A percentile compares a stretch with the other conserved stretches of the same genome.
Conservation (phyloP, 2,113 vertebrate species). For the Pteropus alecto region DNA sequence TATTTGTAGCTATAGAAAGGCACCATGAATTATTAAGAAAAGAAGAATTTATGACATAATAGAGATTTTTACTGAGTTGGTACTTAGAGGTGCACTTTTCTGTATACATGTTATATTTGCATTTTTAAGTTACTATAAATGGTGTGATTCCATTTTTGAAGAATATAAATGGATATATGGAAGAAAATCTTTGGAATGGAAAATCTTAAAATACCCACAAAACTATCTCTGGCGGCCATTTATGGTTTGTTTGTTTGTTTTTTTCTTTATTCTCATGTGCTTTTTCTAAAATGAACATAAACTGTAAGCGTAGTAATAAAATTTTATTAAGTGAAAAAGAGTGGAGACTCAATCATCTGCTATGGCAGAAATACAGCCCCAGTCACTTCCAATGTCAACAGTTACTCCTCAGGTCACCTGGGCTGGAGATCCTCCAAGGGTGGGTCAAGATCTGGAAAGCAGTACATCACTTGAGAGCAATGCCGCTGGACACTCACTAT, state of each 20-base stretch:
- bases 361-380: constrained; percentile 40
- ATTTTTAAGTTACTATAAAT: not conserved
- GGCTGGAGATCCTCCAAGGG: not conserved
- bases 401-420: not conserved
- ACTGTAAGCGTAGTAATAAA: not conserved
- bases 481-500: rapidly evolving
- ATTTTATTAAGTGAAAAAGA: constrained; percentile 25
- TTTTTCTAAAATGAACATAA: constrained; percentile 9
- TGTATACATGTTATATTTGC: not conserved
- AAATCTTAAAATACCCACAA: not conserved
- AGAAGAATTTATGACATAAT: not conserved
- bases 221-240: not conserved
- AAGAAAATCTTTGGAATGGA: not conserved
- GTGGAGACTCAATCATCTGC: not conserved
- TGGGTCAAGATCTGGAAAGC: not conserved
- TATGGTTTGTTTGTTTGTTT: not conserved
- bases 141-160: not conserved
- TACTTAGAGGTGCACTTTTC: not conserved
- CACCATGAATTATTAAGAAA: not conserved
- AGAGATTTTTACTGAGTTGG: not conserved
- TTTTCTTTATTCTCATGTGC: not conserved
- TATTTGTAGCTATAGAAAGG: not conserved
- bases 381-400: constrained; percentile 31
- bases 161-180: not conserved
- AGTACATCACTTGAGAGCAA: not conserved